Evolutionary conservation across 2,888 invertebrate genomes (phyloP).

Genomic region (Pseudococcus viburni): DNA sequence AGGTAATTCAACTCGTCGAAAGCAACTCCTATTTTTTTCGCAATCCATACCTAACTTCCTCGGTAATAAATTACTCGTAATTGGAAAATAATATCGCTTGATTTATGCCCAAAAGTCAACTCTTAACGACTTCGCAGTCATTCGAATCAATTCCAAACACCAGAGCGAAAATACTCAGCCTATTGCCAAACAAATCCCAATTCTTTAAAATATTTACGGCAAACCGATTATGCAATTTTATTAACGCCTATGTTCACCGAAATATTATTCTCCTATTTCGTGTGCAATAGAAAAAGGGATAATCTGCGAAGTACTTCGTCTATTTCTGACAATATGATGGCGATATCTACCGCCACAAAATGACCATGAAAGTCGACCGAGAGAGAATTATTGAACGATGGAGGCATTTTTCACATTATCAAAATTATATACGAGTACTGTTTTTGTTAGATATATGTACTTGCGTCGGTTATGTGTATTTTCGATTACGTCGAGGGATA

Average conservation of each 20-base stretch:
- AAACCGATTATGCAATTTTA: not conserved
- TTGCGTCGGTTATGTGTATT: not conserved
- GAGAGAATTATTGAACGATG: slow-evolving; percentile 10
- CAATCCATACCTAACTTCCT: too few relatives aligned
- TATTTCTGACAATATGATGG: too few relatives aligned
- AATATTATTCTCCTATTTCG: too few relatives aligned
- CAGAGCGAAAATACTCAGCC: too few relatives aligned
- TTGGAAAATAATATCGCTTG: slow-evolving; percentile 16
- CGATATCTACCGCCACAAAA: too few relatives aligned
- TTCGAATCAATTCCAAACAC: not conserved
- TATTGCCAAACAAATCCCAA: too few relatives aligned
- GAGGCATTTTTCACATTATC: not conserved
- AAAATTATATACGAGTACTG: not conserved
- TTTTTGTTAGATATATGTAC: too few relatives aligned
- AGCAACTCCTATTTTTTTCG: not conserved
- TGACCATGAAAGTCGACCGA: not conserved
- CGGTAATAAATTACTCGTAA: slow-evolving; percentile 23
- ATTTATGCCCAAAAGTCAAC: not conserved
- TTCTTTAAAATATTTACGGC: not conserved
- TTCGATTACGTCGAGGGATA: not conserved
- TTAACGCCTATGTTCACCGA: too few relatives aligned
- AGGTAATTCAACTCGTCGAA: not conserved
- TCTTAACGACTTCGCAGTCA: too few relatives aligned
- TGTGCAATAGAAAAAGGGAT: too few relatives aligned
- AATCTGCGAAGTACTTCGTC: too few relatives aligned